Conservation (phyloP, 2,113 vertebrate genomes). For the Lampris megalopsis region DNA sequence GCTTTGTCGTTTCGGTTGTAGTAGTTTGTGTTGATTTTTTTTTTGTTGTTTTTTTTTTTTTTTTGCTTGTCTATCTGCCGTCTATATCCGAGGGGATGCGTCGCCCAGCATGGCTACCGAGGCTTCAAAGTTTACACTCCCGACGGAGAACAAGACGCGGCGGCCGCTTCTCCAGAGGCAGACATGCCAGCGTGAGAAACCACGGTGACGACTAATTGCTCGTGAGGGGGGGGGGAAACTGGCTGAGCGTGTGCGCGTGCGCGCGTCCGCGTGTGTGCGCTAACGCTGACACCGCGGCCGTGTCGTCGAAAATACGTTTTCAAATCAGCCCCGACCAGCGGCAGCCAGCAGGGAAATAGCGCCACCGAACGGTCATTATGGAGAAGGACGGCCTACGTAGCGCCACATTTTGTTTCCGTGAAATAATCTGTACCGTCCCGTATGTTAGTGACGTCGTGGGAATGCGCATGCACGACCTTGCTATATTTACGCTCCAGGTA, state of each 20-base stretch:
- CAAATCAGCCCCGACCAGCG: background rate
- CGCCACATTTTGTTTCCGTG: background rate
- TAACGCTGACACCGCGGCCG: constrained; percentile 45
- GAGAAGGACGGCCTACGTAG: background rate
- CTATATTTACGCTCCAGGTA: no score
- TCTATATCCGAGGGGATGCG: constrained; percentile 46
- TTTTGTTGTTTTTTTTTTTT: no score
- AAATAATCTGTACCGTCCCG: no score
- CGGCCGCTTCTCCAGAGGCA: constrained; percentile 18
- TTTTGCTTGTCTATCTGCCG: constrained; percentile 29
- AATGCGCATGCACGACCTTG: no score
- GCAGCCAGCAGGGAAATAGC: constrained; percentile 49
- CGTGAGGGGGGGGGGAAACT: background rate
- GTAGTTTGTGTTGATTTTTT: constrained; percentile 38
- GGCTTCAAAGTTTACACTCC: constrained; percentile 51
- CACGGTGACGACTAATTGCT: constrained; percentile 54
- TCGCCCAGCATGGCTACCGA: constrained; percentile 43
- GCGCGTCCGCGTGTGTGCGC: constrained; percentile 45
- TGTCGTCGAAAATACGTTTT: constrained; percentile 1
- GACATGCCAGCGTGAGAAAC: constrained; percentile 53
- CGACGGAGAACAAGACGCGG: constrained; percentile 15
- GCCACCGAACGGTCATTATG: background rate
- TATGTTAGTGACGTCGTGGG: no score
- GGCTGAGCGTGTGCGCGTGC: background rate
- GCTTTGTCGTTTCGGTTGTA: constrained; percentile 56